These are phyloP conservation scores for Pyrrhosoma nymphula DNA, from an alignment of 2,888 invertebrate genomes.

Conservation along the genomic window DNA sequence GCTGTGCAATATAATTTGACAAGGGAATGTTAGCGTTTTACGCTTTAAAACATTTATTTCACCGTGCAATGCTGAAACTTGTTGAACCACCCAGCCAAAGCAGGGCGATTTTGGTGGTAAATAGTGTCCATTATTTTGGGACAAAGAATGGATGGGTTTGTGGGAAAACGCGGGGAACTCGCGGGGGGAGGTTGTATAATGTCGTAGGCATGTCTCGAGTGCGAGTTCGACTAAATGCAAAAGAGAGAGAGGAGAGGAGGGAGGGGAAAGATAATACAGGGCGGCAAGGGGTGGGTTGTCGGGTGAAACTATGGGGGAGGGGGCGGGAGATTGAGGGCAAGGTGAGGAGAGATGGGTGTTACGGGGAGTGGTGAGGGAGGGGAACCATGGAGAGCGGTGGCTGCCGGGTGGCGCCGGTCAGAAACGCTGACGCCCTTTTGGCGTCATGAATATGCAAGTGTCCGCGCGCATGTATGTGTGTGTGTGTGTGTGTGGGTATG, in stretches of 20 bases:
- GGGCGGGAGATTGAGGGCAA: neutral
- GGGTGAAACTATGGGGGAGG: neutral
- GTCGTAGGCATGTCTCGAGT: neutral
- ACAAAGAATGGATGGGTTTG: neutral
- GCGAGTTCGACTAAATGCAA: neutral
- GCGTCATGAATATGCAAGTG: conserved; percentile 64
- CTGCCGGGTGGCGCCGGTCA: conserved; percentile 36
- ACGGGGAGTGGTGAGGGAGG: neutral
- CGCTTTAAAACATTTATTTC: too few species aligned
- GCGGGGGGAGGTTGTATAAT: neutral
- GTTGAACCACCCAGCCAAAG: too few species aligned
- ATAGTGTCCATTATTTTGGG: neutral
- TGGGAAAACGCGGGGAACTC: neutral
- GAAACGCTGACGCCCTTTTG: conserved; percentile 63
- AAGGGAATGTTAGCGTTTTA: too few species aligned
- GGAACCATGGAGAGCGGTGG: neutral
- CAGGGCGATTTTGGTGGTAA: too few species aligned
- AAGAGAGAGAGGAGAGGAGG: neutral
- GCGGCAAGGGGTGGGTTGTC: neutral
- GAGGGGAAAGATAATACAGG: neutral
- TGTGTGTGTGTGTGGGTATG: neutral
- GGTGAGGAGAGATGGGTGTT: neutral
- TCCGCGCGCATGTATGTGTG: neutral
- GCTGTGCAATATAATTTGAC: too few species aligned
- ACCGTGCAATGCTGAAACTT: too few species aligned